phyloP scores from a whole-genome alignment of 2,888 invertebrate species.

The Epiblema foenella region DNA sequence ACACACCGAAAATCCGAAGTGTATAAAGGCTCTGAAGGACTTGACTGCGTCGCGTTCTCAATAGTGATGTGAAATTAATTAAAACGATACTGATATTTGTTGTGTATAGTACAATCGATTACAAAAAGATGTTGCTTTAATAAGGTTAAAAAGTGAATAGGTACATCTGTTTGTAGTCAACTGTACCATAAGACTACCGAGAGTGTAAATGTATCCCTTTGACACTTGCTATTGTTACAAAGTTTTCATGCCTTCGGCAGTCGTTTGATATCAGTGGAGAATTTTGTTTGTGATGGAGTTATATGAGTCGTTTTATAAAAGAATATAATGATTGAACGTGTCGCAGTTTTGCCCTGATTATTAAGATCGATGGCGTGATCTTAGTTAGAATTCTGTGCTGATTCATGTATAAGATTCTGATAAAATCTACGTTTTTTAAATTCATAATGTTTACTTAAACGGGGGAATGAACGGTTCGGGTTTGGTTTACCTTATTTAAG shows the following conservation, averaged over 20 bases:
- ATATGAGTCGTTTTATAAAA: not conserved
- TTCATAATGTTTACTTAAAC: not conserved
- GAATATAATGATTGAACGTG: slow-evolving; percentile 3
- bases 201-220: not conserved
- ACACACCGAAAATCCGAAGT: not conserved
- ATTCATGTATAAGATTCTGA: not conserved
- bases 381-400: slow-evolving; percentile 27
- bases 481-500: not conserved
- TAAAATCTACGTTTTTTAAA: not conserved
- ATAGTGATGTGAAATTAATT: not conserved
- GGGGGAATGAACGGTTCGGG: too few species aligned
- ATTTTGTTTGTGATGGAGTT: not conserved
- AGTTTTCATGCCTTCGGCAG: not conserved
- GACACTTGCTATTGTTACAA: not conserved
- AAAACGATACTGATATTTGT: not conserved
- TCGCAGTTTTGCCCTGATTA: slow-evolving; percentile 17
- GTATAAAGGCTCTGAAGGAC: not conserved
- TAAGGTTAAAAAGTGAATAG: too few species aligned
- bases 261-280: not conserved
- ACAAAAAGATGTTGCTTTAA: too few species aligned
- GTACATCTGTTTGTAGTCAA: too few species aligned
- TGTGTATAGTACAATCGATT: too few species aligned
- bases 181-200: not conserved
- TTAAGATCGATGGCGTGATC: slow-evolving; percentile 21
- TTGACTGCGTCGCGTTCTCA: slow-evolving; percentile 29